phyloP scores from a whole-genome alignment of 2,797 vertebrate species.

The Saxicola maurus region DNA sequence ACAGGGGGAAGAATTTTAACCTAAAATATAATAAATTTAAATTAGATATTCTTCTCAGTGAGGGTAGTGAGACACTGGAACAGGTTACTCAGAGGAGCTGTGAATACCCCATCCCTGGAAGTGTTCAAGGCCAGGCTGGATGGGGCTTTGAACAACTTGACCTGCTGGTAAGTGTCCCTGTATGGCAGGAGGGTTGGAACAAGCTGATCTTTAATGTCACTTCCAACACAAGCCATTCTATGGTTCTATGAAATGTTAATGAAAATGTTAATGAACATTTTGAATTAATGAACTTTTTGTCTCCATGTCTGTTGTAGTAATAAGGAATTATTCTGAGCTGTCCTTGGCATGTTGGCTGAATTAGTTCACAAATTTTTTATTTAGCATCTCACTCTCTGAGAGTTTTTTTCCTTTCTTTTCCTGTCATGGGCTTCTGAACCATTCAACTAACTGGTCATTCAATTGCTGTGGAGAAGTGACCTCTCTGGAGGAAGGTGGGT shows the following conservation, averaged over 20 bases:
- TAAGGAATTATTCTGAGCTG: background rate
- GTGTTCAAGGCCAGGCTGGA: background rate
- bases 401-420: background rate
- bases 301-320: background rate
- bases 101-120: background rate
- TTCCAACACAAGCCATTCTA: background rate
- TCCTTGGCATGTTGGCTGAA: background rate
- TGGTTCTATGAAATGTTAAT: background rate
- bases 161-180: background rate
- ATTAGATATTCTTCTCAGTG: background rate
- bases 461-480: background rate
- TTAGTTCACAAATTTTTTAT: background rate
- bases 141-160: background rate
- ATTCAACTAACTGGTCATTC: background rate
- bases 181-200: fast-evolving
- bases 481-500: background rate
- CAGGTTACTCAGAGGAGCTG: background rate
- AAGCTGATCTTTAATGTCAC: background rate
- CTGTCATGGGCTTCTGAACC: background rate
- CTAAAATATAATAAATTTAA: background rate
- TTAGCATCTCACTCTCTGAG: background rate
- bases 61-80: background rate
- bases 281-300: background rate
- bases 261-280: background rate
- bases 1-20: background rate